Evolutionary conservation across 2,113 vertebrate species (phyloP), one percentile per base, ranked within the genome.

Genomic region (Rhinogobius similis): DNA sequence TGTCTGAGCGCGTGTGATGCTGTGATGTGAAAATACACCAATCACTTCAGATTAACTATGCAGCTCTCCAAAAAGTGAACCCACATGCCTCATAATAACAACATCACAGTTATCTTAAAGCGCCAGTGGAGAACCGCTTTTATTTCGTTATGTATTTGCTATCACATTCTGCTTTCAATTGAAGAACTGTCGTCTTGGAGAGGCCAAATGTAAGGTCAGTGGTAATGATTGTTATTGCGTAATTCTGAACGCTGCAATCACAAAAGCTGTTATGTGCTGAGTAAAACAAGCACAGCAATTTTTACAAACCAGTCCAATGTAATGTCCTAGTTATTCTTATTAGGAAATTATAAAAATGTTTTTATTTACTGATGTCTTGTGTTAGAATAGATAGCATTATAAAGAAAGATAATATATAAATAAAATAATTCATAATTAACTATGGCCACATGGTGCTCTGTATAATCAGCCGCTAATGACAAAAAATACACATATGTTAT

Each of bases 21-120:
- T 67, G 66, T 70, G 73, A 82, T 65, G 27, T 72, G 36, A 68
- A 78, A 78, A 81, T 73, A 65, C 71, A 77, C 73, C 73, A 79
- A 66, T 82, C 76, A 75, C 70, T 41, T 59, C 55, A 76, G 68
- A 88, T 86, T 76, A 86, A 73, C 55, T 32, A 64, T 75, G 82
- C 41, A 12, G 56, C 68, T 80, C 81, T 59, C 61, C 77, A 78
- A 58, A 52, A 58, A 68, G 44, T 77, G 70, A 79, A 83, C 65
- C 43, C 50, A 59, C 76, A 74, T 50, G 65, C 1, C 27, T 38
- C 29, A 68, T 72, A 68, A 72, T 87, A 82, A 64, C 62, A 73
- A 43, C 39, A 78, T 46, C 20, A 67, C 43, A 61, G 39, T 36
- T 9, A 67, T 64, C 16, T 39, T 63, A 38, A 73, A 75, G 72